Evolutionary conservation across 2,888 invertebrate genomes (phyloP), one percentile per base, ranked within the genome.

Genomic region (Ophion obscuratus): DNA sequence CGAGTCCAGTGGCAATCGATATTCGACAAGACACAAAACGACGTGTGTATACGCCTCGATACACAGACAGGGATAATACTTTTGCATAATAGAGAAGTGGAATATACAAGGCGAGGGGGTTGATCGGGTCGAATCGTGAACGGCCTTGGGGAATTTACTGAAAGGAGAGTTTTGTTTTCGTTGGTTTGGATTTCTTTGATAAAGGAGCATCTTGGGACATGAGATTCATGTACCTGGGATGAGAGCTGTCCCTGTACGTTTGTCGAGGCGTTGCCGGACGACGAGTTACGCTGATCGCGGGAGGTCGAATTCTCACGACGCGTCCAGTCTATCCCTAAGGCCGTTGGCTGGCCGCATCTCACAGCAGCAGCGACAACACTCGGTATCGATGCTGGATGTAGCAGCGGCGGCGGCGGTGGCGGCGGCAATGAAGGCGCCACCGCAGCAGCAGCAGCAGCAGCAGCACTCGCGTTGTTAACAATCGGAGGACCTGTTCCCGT

Each of bases 261-360:
- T 85, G 89, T 87, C 40, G 86, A 78, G 70, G 87, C 87, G 73
- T 86, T 87, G 89, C 89, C 89, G 89, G 91, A 91, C 87, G 92
- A 91, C 84, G 91, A 91, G 89, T 91, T 91, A 86, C 91, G 91
- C 81, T 92, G 91, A 86, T 91, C 90, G 86, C 90, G 90, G 81
- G 91, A 88, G 85, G 90, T 88, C 77, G 88, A 90, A 90, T 92
- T 92, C 85, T 92, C 92, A 88, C 92, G 92, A 83, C 91, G 91
- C 87, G 90, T 90, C 92, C 91, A 91, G 90, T 92, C 92, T 90
- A 92, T 92, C 90, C 92, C 91, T 89, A 91, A 90, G 90, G 92
- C 90, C 88, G 92, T 92, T 88, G 91, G 91, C 88, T 91, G 92
- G 88, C 92, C 92, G 86, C 92, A 91, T 91, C 90, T 91, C 88